These are phyloP conservation scores for Holacanthus passer DNA, from an alignment of 2,113 vertebrate species.

Conservation along the genomic window DNA sequence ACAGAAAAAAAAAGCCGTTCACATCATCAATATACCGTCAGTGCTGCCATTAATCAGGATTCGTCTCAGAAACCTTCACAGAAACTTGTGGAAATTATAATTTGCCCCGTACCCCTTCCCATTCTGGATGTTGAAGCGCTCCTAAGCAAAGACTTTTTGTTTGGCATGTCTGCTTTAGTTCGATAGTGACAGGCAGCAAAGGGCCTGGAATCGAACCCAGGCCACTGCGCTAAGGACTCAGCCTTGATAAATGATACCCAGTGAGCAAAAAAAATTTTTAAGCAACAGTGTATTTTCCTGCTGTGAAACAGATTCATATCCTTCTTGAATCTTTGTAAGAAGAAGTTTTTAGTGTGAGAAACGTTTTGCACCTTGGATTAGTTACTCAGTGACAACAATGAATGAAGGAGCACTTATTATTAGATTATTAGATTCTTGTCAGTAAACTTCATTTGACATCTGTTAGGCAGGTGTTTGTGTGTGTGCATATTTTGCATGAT, in stretches of 20 bases:
- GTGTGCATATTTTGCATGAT: not conserved
- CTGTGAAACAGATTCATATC: not conserved
- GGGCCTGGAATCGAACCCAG: no score
- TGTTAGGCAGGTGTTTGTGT: not conserved
- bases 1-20: not conserved
- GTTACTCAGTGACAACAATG: not conserved
- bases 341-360: not conserved
- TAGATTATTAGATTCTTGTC: not conserved
- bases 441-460: not conserved
- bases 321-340: not conserved
- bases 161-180: no score
- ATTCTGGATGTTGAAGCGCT: not conserved
- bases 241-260: no score
- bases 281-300: not conserved
- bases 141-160: not conserved
- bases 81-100: not conserved
- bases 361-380: not conserved
- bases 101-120: not conserved
- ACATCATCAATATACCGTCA: slow-evolving; percentile 51
- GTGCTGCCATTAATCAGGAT: slow-evolving; percentile 23
- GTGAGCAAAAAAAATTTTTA: no score
- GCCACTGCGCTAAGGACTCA: no score
- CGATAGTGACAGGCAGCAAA: no score
- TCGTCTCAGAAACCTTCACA: slow-evolving; percentile 19
- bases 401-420: not conserved